A percentile compares a stretch with the other conserved stretches of the same genome.
Conservation (phyloP, 92 coral and sea anemone species). For the Paragorgia papillata region DNA sequence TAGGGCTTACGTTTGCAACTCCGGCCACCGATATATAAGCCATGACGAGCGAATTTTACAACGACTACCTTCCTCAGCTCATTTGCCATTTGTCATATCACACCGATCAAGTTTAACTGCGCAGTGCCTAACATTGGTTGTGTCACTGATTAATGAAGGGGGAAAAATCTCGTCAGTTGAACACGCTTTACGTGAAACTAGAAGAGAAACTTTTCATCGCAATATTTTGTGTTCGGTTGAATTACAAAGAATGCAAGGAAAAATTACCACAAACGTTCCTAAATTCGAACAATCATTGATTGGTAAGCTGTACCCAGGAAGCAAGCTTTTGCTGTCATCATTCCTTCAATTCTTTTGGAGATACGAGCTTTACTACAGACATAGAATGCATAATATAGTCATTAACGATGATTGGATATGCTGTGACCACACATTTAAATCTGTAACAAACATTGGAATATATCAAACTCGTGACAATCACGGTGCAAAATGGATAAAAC, state of each 20-base stretch:
- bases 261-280: constrained; percentile 14
- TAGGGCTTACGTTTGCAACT: constrained; percentile 42
- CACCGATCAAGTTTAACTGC: constrained; percentile 57
- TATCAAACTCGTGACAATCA: constrained; percentile 42
- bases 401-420: constrained; percentile 55
- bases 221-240: neutral
- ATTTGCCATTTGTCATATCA: constrained; percentile 46
- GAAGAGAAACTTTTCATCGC: constrained; percentile 3
- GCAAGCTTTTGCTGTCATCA: constrained; percentile 44
- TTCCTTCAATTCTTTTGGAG: constrained; percentile 54
- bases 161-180: constrained; percentile 48
- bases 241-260: neutral
- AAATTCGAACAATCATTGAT: constrained; percentile 37
- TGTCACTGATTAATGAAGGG: constrained; percentile 48
- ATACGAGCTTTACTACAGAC: constrained; percentile 32
- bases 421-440: constrained; percentile 63
- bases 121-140: constrained; percentile 44
- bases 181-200: constrained; percentile 35
- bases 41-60: constrained; percentile 37
- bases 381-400: constrained; percentile 48
- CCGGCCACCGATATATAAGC: constrained; percentile 44
- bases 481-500: constrained; percentile 50
- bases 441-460: constrained; percentile 50
- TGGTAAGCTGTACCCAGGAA: constrained; percentile 46
- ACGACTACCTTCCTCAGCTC: neutral